Conservation (phyloP, 2,888 invertebrate species). For the Sesia apiformis region DNA sequence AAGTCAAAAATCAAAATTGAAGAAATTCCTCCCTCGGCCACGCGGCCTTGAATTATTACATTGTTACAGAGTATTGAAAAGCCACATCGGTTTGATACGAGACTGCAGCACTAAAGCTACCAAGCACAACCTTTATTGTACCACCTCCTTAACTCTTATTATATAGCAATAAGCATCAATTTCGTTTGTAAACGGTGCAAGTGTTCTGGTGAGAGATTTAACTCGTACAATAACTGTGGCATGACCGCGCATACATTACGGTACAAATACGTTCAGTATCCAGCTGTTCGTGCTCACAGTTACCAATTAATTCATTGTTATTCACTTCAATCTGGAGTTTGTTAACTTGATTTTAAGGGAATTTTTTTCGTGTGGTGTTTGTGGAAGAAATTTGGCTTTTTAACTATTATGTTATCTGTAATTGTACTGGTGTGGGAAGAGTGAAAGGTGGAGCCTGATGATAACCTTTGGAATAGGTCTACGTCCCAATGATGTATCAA, state of each 20-base stretch:
- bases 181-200: conserved; percentile 3
- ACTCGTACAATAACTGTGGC: conserved; percentile 30
- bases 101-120: conserved; percentile 33
- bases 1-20: too few species aligned
- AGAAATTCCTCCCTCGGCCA: too few species aligned
- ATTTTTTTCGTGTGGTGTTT: too few species aligned
- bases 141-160: conserved; percentile 4
- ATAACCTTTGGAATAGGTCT: too few species aligned
- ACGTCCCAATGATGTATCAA: too few species aligned
- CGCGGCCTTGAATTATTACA: conserved; percentile 24
- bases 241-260: conserved; percentile 44
- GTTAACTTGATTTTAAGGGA: too few species aligned
- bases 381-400: too few species aligned
- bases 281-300: background rate
- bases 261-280: background rate
- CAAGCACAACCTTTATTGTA: conserved; percentile 8
- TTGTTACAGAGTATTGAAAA: conserved; percentile 29
- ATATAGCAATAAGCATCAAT: conserved; percentile 3
- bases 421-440: too few species aligned
- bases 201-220: conserved; percentile 5
- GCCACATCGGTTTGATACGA: conserved; percentile 21
- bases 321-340: too few species aligned
- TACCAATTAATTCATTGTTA: too few species aligned
- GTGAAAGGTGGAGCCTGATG: too few species aligned
- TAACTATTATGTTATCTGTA: too few species aligned